Conservation (phyloP, 2,797 vertebrate genomes). For the Chromobotia macracanthus region DNA sequence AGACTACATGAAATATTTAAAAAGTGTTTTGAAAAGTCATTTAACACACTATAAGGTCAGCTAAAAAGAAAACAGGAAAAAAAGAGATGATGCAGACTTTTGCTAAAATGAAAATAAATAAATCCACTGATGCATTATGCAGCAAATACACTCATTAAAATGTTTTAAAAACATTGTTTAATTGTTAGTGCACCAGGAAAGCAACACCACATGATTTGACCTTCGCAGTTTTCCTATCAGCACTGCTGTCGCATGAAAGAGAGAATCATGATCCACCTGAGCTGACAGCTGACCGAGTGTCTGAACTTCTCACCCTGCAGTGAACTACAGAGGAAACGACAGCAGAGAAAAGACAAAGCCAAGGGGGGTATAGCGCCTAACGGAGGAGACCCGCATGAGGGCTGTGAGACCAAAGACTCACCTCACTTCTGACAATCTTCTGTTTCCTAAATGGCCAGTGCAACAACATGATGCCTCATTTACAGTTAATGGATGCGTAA, state of each 20-base stretch:
- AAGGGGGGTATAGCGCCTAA: slow-evolving; percentile 42
- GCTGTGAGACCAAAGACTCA: slow-evolving; percentile 61
- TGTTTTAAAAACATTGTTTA: too few relatives aligned
- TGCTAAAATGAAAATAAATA: too few relatives aligned
- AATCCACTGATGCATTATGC: too few relatives aligned
- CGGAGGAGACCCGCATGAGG: slow-evolving; percentile 64
- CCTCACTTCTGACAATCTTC: slow-evolving; percentile 67
- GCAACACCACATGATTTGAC: neutral
- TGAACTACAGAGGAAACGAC: slow-evolving; percentile 39
- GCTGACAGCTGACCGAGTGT: neutral
- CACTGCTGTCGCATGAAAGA: neutral
- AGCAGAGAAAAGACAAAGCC: neutral
- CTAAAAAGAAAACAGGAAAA: too few relatives aligned
- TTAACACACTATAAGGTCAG: too few relatives aligned
- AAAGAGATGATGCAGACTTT: too few relatives aligned
- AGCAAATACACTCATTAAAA: too few relatives aligned
- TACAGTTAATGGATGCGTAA: slow-evolving; percentile 62
- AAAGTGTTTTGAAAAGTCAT: too few relatives aligned
- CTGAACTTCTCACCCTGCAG: slow-evolving; percentile 53
- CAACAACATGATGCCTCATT: slow-evolving; percentile 77
- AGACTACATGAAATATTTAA: too few relatives aligned
- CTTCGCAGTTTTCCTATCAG: neutral
- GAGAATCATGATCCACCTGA: slow-evolving; percentile 28
- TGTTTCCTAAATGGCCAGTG: slow-evolving; percentile 59
- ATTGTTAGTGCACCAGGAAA: too few relatives aligned